Evolutionary conservation across 2,113 vertebrate genomes (phyloP).

Genomic region (Lethenteron reissneri): DNA sequence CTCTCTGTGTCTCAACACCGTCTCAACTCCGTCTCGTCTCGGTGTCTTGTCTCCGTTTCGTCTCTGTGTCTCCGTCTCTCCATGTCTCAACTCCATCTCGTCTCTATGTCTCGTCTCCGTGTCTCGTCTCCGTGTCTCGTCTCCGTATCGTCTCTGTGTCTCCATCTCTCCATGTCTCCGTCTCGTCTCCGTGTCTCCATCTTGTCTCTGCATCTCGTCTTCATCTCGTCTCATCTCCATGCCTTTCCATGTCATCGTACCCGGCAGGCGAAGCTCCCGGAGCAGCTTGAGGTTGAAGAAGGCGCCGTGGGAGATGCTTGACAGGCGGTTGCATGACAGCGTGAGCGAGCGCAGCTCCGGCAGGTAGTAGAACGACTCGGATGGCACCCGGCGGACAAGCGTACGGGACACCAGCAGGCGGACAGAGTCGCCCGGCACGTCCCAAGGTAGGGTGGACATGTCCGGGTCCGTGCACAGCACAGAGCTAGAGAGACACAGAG

Average conservation of each 20-base stretch:
- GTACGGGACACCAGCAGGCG: conserved; percentile 3
- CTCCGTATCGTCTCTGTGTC: too few relatives aligned
- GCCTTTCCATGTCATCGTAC: background rate
- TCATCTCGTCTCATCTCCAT: too few relatives aligned
- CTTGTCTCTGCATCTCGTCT: too few relatives aligned
- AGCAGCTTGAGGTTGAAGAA: background rate
- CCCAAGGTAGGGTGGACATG: background rate
- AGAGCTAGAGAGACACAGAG: background rate
- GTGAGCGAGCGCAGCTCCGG: background rate
- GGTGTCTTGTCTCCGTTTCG: too few relatives aligned
- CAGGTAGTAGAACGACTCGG: conserved; percentile 2
- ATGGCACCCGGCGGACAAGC: background rate
- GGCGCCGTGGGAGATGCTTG: background rate
- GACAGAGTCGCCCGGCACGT: conserved; percentile 1
- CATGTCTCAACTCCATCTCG: too few relatives aligned
- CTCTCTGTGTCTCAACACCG: too few relatives aligned
- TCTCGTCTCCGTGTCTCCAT: too few relatives aligned
- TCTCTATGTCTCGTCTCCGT: too few relatives aligned
- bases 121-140: too few relatives aligned
- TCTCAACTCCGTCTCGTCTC: too few relatives aligned
- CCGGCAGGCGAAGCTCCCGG: conserved; percentile 1
- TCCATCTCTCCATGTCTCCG: too few relatives aligned
- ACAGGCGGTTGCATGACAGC: background rate
- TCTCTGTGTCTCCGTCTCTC: too few relatives aligned
- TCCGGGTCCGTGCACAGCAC: background rate